phyloP scores from a whole-genome alignment of 1,140 invertebrate genomes.

The Coenobita brevimanus region DNA sequence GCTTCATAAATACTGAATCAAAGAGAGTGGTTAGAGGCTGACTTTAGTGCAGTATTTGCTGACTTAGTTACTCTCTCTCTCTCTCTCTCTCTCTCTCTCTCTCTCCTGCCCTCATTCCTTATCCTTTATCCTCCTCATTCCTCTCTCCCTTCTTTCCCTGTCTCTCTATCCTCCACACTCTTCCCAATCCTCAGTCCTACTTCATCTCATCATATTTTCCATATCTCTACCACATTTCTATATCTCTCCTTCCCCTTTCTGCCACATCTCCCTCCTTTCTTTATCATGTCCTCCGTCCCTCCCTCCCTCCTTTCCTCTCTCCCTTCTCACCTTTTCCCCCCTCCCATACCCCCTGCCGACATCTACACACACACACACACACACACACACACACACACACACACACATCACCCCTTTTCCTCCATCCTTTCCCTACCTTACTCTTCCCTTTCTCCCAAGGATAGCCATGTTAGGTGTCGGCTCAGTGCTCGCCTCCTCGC shows the following conservation, averaged over 20 bases:
- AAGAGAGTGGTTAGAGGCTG: too few relatives aligned
- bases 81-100: slow-evolving; percentile 29
- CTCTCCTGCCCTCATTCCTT: not conserved
- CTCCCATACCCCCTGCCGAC: not conserved
- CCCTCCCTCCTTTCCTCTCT: not conserved
- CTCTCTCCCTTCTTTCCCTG: not conserved
- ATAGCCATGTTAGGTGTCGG: too few relatives aligned
- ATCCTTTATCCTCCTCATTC: not conserved
- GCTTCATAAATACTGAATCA: too few relatives aligned
- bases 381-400: too few relatives aligned
- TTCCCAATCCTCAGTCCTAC: not conserved
- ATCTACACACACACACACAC: too few relatives aligned
- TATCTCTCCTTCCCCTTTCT: not conserved
- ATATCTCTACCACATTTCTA: not conserved
- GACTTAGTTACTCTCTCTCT: not conserved
- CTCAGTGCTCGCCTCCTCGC: too few relatives aligned
- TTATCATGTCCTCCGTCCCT: not conserved
- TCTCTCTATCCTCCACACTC: not conserved
- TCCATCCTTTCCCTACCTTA: not conserved
- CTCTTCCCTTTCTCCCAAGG: not conserved
- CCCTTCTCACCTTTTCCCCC: not conserved
- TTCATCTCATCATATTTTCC: not conserved
- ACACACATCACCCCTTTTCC: not conserved
- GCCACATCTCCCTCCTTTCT: not conserved
- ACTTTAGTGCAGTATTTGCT: too few relatives aligned